Base-by-base conservation (phyloP, 2,113 vertebrate species). In the Lasiurus cinereus region DNA sequence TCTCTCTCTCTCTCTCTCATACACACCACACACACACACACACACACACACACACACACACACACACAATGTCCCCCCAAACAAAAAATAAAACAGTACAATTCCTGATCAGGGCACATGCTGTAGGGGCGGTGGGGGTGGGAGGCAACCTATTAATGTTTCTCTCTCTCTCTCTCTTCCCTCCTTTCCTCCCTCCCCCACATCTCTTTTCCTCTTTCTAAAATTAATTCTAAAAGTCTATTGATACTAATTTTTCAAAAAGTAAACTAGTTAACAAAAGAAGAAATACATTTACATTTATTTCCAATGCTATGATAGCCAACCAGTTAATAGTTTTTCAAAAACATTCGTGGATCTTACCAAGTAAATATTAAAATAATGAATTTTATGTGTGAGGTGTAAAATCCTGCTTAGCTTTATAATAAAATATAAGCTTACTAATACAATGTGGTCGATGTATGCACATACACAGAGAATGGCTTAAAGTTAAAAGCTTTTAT, bases 401-500 rank as follows among this genome's bases (percentile, higher is more conserved):
- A 97, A 98, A 97, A 97, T 96, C 95, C 97, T 87, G 95, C 93
- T 46, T 88, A 95, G 92, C 74, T 94, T 74, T 70, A 97, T 92
- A 95, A 59, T 88, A 89, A 96, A 95, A 96, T 8, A 29, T 94
- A 95, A 94, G 96, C 59, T 93, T 87, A 84, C 72, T 96, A 96
- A 93, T 94, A 91, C 24, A 87, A 93, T 9, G 27, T 66, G 73
- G 82, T 56, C 94, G 90, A 94, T 48, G 96, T 10, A 19, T 16
- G 95, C 92, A 96, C 33, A 90, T 21, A 98, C 62, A 97, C 90
- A 97, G 74, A 97, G 82, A 95, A 97, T 73, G 76, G 90, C 96
- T 97, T 96, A 90, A 97, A 48, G 19, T 97, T 88, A 97, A 64
- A 96, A 97, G 96, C 97, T 97, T 94, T 96, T 82, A 91, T 48